A percentile compares a stretch with the other conserved stretches of the same genome.
phyloP scores from a whole-genome alignment of 2,797 vertebrate genomes.

The Dicrostonyx torquatus region DNA sequence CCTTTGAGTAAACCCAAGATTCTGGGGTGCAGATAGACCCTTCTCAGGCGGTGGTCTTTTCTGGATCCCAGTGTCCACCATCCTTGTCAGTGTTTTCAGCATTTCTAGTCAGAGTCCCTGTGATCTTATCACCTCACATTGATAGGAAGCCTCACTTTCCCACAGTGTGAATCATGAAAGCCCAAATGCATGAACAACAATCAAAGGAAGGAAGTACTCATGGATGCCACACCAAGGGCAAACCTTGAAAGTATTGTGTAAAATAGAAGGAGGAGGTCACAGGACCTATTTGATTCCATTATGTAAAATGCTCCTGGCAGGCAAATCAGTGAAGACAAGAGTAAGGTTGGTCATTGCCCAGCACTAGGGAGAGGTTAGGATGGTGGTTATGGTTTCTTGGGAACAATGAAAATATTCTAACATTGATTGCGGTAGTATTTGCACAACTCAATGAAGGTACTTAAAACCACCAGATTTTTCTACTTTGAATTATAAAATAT shows the following conservation, averaged over 20 bases:
- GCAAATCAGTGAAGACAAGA: background rate
- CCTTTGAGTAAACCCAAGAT: constrained; percentile 72
- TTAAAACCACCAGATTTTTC: background rate
- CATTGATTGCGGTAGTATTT: background rate
- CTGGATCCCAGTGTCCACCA: fast-evolving
- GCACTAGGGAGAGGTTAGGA: background rate
- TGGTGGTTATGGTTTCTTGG: no score
- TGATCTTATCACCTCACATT: constrained; percentile 59
- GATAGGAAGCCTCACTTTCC: constrained; percentile 58
- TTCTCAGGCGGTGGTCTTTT: background rate
- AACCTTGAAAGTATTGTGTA: background rate
- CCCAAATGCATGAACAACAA: background rate
- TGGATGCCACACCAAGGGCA: no score
- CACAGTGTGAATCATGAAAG: constrained; percentile 24
- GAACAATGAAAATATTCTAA: background rate
- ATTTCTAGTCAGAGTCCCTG: constrained; percentile 34
- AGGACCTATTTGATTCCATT: background rate
- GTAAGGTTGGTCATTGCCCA: background rate
- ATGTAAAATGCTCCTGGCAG: background rate
- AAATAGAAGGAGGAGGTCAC: background rate
- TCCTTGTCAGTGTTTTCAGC: background rate
- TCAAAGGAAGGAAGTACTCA: background rate
- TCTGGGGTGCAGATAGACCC: constrained; percentile 57
- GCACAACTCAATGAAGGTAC: background rate
- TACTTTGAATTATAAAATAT: background rate